Conservation (phyloP, 2,113 vertebrate genomes). For the Chionis minor region DNA sequence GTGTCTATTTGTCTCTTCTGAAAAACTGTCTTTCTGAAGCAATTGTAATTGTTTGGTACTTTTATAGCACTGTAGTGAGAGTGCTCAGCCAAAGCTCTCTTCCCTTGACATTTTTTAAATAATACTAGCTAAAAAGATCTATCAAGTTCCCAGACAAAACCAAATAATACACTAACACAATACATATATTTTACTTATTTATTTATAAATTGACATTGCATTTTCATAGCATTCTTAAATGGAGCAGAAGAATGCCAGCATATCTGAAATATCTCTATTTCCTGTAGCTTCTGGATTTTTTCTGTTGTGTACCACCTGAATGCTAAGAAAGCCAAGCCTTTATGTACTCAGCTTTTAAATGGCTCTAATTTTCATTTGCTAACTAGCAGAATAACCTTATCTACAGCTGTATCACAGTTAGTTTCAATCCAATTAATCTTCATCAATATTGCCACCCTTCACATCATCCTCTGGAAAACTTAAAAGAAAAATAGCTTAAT, state of each 20-base stretch:
- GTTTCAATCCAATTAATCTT: slow-evolving; percentile 64
- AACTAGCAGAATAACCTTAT: slow-evolving; percentile 45
- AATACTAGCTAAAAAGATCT: not conserved
- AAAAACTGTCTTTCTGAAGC: not conserved
- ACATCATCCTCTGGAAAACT: slow-evolving; percentile 49
- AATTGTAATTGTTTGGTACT: not conserved
- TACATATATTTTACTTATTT: not conserved
- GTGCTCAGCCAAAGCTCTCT: not conserved
- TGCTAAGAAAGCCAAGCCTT: not conserved
- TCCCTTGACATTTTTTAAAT: not conserved
- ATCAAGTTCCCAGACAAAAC: not conserved
- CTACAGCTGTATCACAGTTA: not conserved
- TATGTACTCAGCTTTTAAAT: not conserved
- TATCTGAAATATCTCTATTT: not conserved
- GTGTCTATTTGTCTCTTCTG: not conserved
- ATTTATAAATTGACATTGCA: not conserved
- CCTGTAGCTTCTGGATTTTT: not conserved
- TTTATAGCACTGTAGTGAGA: not conserved
- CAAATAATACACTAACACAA: not conserved
- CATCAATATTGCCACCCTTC: slow-evolving; percentile 55
- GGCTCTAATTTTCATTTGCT: slow-evolving; percentile 11
- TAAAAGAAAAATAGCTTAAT: slow-evolving; percentile 60
- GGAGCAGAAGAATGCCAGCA: not conserved
- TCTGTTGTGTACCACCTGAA: not conserved
- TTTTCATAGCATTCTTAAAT: not conserved